These are phyloP conservation scores for Drosophila mayaguana DNA, from an alignment of 2,888 invertebrate genomes.

Conservation along the genomic window DNA sequence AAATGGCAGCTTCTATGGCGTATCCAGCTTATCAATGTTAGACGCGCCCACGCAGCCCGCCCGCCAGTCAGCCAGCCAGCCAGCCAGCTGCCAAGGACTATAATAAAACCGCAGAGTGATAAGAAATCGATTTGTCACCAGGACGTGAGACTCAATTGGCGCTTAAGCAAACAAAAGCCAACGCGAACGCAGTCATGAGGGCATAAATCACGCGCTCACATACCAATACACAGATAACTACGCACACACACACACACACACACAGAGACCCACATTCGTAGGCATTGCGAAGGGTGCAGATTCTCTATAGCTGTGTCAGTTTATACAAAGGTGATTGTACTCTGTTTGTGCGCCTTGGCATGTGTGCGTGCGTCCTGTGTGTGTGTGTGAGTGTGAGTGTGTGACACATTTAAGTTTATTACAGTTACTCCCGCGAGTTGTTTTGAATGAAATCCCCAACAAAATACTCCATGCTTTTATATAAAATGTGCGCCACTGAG, in stretches of 20 bases:
- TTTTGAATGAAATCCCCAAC: constrained; percentile 70
- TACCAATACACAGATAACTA: constrained; percentile 26
- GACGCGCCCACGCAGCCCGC: constrained; percentile 7
- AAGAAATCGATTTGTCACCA: constrained; percentile 80
- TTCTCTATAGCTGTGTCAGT: constrained; percentile 13
- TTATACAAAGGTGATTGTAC: constrained; percentile 44
- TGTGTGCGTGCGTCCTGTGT: constrained; percentile 3
- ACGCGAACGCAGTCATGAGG: constrained; percentile 57
- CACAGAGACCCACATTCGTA: not conserved
- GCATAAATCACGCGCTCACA: constrained; percentile 68
- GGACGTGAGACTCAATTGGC: constrained; percentile 78
- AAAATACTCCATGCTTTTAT: constrained; percentile 67
- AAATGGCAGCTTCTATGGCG: constrained; percentile 39
- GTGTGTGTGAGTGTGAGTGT: constrained; percentile 19
- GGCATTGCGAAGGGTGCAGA: constrained; percentile 5
- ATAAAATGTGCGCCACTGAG: constrained; percentile 63
- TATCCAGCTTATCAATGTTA: constrained; percentile 58
- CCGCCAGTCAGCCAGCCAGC: not conserved
- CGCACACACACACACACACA: constrained; percentile 14
- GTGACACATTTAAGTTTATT: constrained; percentile 69
- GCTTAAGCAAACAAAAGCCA: constrained; percentile 73
- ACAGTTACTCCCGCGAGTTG: constrained; percentile 69
- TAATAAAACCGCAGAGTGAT: constrained; percentile 75
- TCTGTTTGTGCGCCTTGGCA: constrained; percentile 14
- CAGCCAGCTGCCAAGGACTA: constrained; percentile 36